Percentiles rank a stretch among this genome's conserved stretches.
Conservation (phyloP, 2,888 invertebrate genomes). For the Limnephilus lunatus region DNA sequence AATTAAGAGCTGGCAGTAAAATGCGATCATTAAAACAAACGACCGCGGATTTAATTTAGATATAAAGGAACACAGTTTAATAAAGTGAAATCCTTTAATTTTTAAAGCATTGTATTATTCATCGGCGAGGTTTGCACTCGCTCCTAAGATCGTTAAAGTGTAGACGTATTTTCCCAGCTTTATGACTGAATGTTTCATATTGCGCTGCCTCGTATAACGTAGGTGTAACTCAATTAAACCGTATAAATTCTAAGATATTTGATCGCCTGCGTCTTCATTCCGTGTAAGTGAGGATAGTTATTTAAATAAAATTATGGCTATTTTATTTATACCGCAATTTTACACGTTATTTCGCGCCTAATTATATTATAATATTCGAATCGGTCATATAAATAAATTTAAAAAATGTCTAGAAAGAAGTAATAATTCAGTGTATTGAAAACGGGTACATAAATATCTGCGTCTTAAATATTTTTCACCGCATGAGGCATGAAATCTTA, state of each 20-base stretch:
- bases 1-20: conserved; percentile 58
- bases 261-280: not conserved
- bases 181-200: conserved; percentile 4
- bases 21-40: conserved; percentile 60
- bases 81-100: conserved; percentile 10
- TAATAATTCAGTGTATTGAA: conserved; percentile 12
- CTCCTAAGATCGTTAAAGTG: not conserved
- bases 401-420: not conserved
- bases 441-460: conserved; percentile 3
- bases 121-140: not conserved
- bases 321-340: not conserved
- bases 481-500: conserved; percentile 20
- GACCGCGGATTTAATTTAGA: conserved; percentile 59
- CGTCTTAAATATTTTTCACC: conserved; percentile 25
- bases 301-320: conserved; percentile 2
- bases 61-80: conserved; percentile 45
- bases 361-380: not conserved
- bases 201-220: not conserved
- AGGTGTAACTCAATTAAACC: conserved; percentile 12
- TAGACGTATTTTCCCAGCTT: not conserved
- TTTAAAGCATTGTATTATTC: not conserved
- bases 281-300: not conserved
- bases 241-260: not conserved
- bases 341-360: not conserved
- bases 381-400: not conserved